phyloP scores from a whole-genome alignment of 2,888 invertebrate genomes.

The Dicranocentrus wangi region DNA sequence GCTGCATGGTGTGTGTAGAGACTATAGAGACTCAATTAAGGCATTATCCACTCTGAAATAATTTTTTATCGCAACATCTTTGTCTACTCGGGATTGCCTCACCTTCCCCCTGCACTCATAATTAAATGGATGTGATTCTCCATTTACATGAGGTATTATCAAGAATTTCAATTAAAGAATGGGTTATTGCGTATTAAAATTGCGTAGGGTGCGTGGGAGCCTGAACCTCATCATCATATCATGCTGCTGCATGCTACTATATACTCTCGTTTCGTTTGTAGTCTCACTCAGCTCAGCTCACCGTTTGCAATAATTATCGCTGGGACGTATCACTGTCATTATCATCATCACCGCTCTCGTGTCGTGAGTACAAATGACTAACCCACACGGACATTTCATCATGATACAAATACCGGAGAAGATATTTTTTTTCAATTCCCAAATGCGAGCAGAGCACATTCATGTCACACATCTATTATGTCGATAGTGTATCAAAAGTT shows the following conservation, averaged over 20 bases:
- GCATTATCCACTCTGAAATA: slow-evolving; percentile 1
- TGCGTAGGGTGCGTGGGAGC: slow-evolving; percentile 23
- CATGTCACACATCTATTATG: background rate
- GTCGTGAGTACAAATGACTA: background rate
- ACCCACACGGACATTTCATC: slow-evolving; percentile 13
- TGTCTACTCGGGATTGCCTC: slow-evolving; percentile 9
- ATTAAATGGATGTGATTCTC: slow-evolving; percentile 5
- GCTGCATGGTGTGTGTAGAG: too few species aligned
- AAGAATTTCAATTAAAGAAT: slow-evolving; percentile 15
- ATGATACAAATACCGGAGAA: background rate
- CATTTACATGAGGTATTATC: slow-evolving; percentile 1
- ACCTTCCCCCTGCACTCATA: background rate
- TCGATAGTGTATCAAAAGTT: background rate
- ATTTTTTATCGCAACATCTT: background rate
- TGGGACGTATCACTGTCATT: background rate
- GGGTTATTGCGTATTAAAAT: slow-evolving; percentile 16
- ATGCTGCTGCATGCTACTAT: too few species aligned
- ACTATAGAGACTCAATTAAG: slow-evolving; percentile 2
- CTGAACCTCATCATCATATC: background rate
- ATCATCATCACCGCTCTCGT: background rate
- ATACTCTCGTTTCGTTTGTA: background rate
- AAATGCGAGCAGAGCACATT: background rate
- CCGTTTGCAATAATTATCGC: background rate
- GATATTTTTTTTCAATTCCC: background rate
- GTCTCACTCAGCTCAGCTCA: too few species aligned